phyloP scores from a whole-genome alignment of 2,888 invertebrate species.

The Hydroisotoma schaefferi region DNA sequence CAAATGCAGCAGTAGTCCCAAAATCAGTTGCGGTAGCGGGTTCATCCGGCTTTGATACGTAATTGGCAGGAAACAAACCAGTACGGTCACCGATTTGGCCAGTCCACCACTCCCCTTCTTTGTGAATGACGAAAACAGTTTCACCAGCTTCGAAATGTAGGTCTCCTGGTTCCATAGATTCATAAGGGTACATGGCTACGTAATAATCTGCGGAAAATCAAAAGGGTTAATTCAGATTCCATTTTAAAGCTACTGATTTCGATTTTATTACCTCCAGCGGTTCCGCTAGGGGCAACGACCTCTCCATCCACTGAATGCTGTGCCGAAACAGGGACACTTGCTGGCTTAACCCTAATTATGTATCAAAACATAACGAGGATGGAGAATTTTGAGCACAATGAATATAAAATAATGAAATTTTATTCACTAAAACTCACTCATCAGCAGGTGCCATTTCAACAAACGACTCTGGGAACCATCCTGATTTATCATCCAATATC shows the following conservation, averaged over 20 bases:
- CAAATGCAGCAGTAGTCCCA: constrained; percentile 14
- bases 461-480: constrained; percentile 97
- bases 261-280: constrained; percentile 9
- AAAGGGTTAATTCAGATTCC: not conserved
- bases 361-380: not conserved
- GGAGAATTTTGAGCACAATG: not conserved
- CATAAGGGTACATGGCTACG: constrained; percentile 61
- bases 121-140: constrained; percentile 76
- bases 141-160: constrained; percentile 82
- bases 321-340: not conserved
- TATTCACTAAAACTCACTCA: constrained; percentile 19
- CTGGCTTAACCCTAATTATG: not conserved
- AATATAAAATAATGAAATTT: not conserved
- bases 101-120: constrained; percentile 99
- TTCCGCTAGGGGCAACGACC: not conserved
- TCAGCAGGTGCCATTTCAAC: constrained; percentile 60
- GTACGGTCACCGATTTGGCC: constrained; percentile 75
- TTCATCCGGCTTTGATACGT: constrained; percentile 72
- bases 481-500: constrained; percentile 80
- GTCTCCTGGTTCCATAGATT: constrained; percentile 85
- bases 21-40: constrained; percentile 16
- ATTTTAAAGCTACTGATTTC: not conserved
- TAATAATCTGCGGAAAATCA: constrained; percentile 64
- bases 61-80: constrained; percentile 97
- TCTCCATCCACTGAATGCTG: constrained; percentile 10